Conservation (phyloP, 2,113 vertebrate species). For the Micromys minutus region DNA sequence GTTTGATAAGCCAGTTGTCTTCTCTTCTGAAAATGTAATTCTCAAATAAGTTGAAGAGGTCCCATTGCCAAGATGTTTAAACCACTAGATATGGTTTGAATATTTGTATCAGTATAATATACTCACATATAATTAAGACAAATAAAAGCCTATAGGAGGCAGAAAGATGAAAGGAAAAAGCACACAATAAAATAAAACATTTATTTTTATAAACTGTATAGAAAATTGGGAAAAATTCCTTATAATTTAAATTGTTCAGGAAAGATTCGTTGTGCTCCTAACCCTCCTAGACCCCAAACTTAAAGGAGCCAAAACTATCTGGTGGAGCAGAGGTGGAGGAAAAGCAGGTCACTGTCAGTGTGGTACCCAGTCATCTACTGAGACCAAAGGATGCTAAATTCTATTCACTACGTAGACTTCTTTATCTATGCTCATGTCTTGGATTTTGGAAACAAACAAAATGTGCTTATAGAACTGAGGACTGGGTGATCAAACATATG, state of each 20-base stretch:
- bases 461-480: not conserved
- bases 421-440: not conserved
- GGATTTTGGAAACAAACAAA: not conserved
- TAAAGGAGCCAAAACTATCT: not conserved
- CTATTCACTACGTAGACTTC: not conserved
- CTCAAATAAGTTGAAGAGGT: conserved; percentile 27
- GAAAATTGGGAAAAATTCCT: not conserved
- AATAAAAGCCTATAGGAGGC: not conserved
- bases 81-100: not conserved
- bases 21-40: conserved; percentile 48
- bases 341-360: not conserved
- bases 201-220: not conserved
- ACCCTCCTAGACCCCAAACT: not conserved
- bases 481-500: not conserved
- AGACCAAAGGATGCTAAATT: not conserved
- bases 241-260: not conserved
- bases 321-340: too few species aligned
- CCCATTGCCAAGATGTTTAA: conserved; percentile 54
- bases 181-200: not conserved
- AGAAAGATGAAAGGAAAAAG: conserved; percentile 31
- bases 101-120: not conserved
- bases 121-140: not conserved
- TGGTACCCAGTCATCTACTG: fast-evolving
- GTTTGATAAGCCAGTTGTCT: not conserved
- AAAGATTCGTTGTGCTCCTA: not conserved